Percentiles rank a stretch among this genome's conserved stretches.
Evolutionary conservation across 2,797 vertebrate genomes (phyloP).

Genomic region (Schizothorax lantsangensis): DNA sequence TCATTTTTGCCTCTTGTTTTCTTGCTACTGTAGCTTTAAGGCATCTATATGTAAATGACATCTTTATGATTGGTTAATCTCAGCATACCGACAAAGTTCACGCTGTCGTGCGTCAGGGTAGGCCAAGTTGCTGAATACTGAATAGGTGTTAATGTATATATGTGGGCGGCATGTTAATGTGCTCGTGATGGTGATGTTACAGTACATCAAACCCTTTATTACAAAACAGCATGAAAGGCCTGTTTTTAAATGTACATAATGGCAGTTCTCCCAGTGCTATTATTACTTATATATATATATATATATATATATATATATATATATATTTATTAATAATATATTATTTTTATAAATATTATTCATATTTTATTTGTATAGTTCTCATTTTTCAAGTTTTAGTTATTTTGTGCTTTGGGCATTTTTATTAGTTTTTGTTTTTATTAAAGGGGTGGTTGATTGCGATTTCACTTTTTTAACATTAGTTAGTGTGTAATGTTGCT

Average conservation of each 20-base stretch:
- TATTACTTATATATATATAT: background rate
- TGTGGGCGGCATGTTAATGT: conserved; percentile 23
- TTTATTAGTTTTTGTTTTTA: background rate
- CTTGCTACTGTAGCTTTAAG: conserved; percentile 7
- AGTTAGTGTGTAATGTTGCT: too few relatives aligned
- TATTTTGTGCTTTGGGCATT: background rate
- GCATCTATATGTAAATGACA: background rate
- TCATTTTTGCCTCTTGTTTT: background rate
- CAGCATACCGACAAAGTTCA: background rate
- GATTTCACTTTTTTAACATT: too few relatives aligned
- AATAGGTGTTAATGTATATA: conserved; percentile 2
- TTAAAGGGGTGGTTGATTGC: too few relatives aligned
- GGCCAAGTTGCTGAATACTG: conserved; percentile 8
- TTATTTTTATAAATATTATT: background rate
- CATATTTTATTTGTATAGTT: background rate
- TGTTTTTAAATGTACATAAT: background rate
- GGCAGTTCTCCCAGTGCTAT: background rate
- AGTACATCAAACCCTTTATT: conserved; percentile 18
- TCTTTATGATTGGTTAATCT: background rate
- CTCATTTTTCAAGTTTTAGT: background rate
- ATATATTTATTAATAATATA: background rate
- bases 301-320: too few relatives aligned
- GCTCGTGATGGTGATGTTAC: conserved; percentile 11
- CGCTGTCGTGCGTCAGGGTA: background rate
- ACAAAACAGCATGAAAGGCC: background rate